Evolutionary conservation across 2,113 vertebrate genomes (phyloP).

Genomic region (Paramormyrops kingsleyae): DNA sequence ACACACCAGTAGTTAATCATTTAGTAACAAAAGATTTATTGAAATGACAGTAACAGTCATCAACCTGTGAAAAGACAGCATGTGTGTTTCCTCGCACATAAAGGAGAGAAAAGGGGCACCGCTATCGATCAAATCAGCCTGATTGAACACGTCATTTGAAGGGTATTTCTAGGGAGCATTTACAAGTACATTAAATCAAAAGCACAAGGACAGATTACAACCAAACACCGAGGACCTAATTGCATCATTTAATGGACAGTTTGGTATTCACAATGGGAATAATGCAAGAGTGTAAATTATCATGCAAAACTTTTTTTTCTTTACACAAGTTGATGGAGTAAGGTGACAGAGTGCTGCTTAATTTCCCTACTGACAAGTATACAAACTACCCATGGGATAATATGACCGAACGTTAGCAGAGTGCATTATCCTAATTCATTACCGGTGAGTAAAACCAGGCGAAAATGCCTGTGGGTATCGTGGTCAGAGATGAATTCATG

Average conservation of each 20-base stretch:
- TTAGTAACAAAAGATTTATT: neutral
- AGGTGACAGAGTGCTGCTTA: neutral
- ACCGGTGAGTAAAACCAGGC: neutral
- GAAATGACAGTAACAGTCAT: neutral
- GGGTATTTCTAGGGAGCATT: neutral
- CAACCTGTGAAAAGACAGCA: neutral
- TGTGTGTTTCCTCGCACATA: neutral
- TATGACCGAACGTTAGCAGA: neutral
- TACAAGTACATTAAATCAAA: constrained; percentile 11
- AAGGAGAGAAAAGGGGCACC: neutral
- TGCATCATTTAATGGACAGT: neutral
- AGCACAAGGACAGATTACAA: constrained; percentile 10
- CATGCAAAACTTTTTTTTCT: constrained; percentile 8
- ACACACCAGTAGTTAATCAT: constrained; percentile 1
- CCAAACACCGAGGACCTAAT: neutral
- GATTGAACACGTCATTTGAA: neutral
- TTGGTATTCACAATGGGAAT: neutral
- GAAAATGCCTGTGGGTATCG: neutral
- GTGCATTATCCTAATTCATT: neutral
- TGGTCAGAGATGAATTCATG: neutral
- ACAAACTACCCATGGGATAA: neutral
- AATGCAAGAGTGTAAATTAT: neutral
- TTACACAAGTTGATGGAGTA: neutral
- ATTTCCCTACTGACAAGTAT: neutral
- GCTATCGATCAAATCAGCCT: neutral